Conservation (phyloP, 2,888 invertebrate genomes). For the Erebia ligea region DNA sequence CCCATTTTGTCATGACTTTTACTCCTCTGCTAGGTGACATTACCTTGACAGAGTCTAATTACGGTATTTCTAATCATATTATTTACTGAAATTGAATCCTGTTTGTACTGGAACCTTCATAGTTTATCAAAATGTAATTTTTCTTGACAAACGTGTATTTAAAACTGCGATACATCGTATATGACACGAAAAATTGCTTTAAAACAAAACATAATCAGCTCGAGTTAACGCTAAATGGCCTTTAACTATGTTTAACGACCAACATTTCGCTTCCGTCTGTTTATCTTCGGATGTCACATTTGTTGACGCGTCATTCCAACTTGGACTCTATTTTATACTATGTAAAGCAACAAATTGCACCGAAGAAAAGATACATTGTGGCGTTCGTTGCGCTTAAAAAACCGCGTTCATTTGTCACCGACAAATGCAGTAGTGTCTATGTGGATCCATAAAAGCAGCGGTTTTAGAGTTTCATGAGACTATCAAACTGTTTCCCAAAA, state of each 20-base stretch:
- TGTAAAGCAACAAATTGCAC: constrained; percentile 37
- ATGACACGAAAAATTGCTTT: constrained; percentile 33
- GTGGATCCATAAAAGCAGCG: constrained; percentile 52
- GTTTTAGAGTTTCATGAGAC: background rate
- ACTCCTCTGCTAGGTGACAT: no score
- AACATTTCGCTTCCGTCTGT: constrained; percentile 38
- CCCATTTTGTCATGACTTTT: no score
- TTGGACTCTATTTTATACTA: constrained; percentile 27
- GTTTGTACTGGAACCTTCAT: background rate
- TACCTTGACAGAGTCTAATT: no score
- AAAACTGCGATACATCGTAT: constrained; percentile 13
- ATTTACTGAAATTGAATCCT: no score
- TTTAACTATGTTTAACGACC: constrained; percentile 34
- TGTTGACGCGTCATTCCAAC: constrained; percentile 16
- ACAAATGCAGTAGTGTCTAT: constrained; percentile 77
- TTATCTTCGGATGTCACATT: constrained; percentile 40
- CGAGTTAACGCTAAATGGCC: constrained; percentile 41
- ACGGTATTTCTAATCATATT: no score
- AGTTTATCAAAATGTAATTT: constrained; percentile 1
- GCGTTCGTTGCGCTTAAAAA: constrained; percentile 76
- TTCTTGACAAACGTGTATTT: constrained; percentile 16
- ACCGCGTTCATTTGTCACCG: constrained; percentile 80
- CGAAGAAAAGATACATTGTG: constrained; percentile 50
- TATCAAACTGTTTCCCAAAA: background rate
- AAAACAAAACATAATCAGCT: constrained; percentile 42